Base-by-base conservation (phyloP, 30 jellyfish, hydroid and myxozoan genomes). In the Catostylus mosaicus region DNA sequence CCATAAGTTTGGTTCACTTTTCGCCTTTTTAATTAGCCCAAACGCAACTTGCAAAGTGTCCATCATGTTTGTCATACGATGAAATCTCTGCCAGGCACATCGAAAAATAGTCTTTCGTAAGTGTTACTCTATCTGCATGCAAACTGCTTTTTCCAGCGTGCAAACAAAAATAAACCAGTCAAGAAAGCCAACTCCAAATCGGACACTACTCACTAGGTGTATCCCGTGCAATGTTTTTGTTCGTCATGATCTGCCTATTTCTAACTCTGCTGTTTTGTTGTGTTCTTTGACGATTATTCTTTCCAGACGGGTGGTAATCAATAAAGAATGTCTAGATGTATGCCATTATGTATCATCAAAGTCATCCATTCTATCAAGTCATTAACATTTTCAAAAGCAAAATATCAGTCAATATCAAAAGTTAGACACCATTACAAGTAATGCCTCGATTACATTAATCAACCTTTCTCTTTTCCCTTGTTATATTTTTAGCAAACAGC, bases 1-100 rank as follows among this genome's bases (percentile, higher is more conserved):
- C 89, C 89, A 78, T 29, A 78, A 5, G 78, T 78, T 78, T 33
- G 89, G 89, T 20, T 78, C 89, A 50, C 89, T 78, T 37, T 67
- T 78, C 12, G 81, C 54, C 38, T 78, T 78, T 35, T 56, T 23
- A 9, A 45, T 2, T 23, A 45, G 45, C 23, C 67, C 54, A n/a
- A 16, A 6, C 56, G 68, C 50, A 6, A 45, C 80, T 46, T 78
- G 80, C 23, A 78, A 30, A 20, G 59, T 36, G 18, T 78, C 80
- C 80, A 63, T 63, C 24, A 20, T 22, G n/a, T n/a, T 48, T 9
- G 20, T 48, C 63, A 48, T 48, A 4, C 24, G 63, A 48, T 48
- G 23, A 48, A 48, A 48, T 27, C 14, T 2, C n/a, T n/a, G n/a
- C 63, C 14, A 27, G 63, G 23, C 63, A 48, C 24, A n/a, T n/a